phyloP scores from a whole-genome alignment of 2,888 invertebrate genomes.

The Latheticus oryzae region DNA sequence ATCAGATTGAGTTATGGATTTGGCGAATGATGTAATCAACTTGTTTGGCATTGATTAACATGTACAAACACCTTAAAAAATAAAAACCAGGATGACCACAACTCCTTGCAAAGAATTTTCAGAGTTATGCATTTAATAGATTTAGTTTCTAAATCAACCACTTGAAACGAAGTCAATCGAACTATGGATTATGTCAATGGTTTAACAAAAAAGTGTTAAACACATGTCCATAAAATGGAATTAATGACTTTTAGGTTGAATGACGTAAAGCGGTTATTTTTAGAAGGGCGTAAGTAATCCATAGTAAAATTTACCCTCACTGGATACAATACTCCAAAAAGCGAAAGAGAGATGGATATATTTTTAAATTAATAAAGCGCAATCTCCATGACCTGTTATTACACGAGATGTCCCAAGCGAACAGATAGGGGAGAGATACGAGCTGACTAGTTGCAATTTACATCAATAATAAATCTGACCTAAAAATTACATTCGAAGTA shows the following conservation, averaged over 20 bases:
- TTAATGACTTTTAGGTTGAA: too few relatives aligned
- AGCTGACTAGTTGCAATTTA: slow-evolving; percentile 32
- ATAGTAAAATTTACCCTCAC: slow-evolving; percentile 1
- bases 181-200: slow-evolving; percentile 14
- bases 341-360: slow-evolving; percentile 13
- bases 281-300: slow-evolving; percentile 18
- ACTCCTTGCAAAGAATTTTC: slow-evolving; percentile 11
- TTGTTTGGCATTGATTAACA: slow-evolving; percentile 28
- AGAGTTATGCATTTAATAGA: slow-evolving; percentile 3
- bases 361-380: slow-evolving; percentile 37
- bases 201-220: slow-evolving; percentile 7
- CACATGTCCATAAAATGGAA: slow-evolving; percentile 2
- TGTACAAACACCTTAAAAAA: slow-evolving; percentile 25
- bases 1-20: slow-evolving; percentile 8
- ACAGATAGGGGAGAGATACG: slow-evolving; percentile 33
- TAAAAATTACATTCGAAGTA: slow-evolving; percentile 26
- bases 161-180: slow-evolving; percentile 20
- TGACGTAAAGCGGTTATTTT: slow-evolving; percentile 4
- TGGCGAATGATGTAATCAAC: slow-evolving; percentile 23
- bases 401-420: slow-evolving; percentile 27
- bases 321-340: too few relatives aligned
- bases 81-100: slow-evolving; percentile 32
- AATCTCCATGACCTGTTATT: slow-evolving; percentile 33
- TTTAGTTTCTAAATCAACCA: slow-evolving; percentile 28
- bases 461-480: slow-evolving; percentile 37